Evolutionary conservation across 2,888 invertebrate genomes (phyloP), one percentile per base, ranked within the genome.

Genomic region (Isotomurus palustris): DNA sequence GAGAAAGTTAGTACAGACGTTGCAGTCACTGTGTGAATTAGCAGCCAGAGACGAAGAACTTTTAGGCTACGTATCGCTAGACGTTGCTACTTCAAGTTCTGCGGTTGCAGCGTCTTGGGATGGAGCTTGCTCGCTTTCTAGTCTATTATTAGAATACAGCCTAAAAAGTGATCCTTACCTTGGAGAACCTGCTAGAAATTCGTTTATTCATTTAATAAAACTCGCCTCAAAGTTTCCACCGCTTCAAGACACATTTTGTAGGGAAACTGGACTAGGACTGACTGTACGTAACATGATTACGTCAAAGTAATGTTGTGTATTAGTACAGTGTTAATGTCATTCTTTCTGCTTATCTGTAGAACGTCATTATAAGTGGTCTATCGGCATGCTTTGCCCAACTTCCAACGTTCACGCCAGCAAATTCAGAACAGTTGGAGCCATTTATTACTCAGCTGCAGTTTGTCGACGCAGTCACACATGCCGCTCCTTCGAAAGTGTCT

Each of bases 351-450:
- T n/a, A n/a, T 49, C 12, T 36, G n/a, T 38, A 70, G 69, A 67
- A 68, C 38, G 61, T 70, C 45, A 62, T 68, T 1, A 65, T 70
- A 29, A 67, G 67, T 51, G 66, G 67, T 19, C 58, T 68, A 5
- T 64, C 65, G 14, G 69, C 69, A 6, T 66, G 68, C 51, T 70
- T 66, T 52, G 63, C 68, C 24, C 64, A 66, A 49, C 55, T 70
- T 38, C 68, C 69, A 35, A 70, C 69, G 5, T 67, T 68, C 41
- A 53, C 44, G 14, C 36, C 58, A 17, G 67, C 56, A 17, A 47
- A 59, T 8, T 49, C 40, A 3, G 64, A 66, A 36, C 66, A 68
- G 56, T 45, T 70, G 22, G 41, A 53, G 21, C 66, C 69, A 14
- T 68, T 70, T 36, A 59, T 61, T 19, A 52, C 60, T 14, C 68